Evolutionary conservation across 2,113 vertebrate species (phyloP).

Genomic region (Sigmodon hispidus): DNA sequence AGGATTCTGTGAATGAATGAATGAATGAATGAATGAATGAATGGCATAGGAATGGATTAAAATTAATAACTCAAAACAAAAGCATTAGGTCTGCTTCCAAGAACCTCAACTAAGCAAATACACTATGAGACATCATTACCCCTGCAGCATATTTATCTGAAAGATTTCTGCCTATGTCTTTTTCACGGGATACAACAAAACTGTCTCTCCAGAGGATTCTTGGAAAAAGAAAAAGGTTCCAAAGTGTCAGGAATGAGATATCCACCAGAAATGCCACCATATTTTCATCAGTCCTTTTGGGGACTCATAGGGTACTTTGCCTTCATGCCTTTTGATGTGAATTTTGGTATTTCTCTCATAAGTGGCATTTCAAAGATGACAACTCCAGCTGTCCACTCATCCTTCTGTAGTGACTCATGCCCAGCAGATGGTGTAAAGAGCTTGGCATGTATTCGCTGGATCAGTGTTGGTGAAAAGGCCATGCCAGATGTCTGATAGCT

Average conservation of each 20-base stretch:
- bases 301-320: conserved; percentile 17
- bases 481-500: conserved; percentile 53
- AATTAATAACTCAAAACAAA: background rate
- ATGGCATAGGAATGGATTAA: background rate
- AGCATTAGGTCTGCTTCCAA: background rate
- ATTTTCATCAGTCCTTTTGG: conserved; percentile 39
- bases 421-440: conserved; percentile 75
- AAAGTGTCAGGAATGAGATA: background rate
- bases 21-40: background rate
- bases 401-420: conserved; percentile 64
- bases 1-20: background rate
- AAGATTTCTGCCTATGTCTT: background rate
- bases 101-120: background rate
- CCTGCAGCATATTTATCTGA: background rate
- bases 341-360: conserved; percentile 64
- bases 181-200: background rate
- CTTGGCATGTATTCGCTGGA: conserved; percentile 64
- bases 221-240: background rate
- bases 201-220: background rate
- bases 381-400: conserved; percentile 71
- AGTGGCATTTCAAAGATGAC: conserved; percentile 74
- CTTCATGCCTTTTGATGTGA: conserved; percentile 54
- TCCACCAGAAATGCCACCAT: conserved; percentile 63
- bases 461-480: conserved; percentile 1
- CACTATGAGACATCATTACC: background rate